Evolutionary conservation across 2,797 vertebrate genomes (phyloP).

Genomic region (Fratercula arctica): DNA sequence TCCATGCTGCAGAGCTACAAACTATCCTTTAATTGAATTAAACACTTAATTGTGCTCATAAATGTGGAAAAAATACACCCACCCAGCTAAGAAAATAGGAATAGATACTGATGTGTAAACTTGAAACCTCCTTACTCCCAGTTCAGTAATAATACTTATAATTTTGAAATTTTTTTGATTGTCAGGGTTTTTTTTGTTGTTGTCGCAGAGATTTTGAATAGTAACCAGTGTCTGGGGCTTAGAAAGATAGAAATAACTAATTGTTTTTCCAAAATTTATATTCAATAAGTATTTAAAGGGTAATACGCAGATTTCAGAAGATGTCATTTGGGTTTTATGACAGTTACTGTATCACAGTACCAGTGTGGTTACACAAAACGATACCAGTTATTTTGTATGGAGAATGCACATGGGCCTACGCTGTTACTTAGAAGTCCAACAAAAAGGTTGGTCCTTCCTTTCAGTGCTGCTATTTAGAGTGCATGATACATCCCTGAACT

Average conservation of each 20-base stretch:
- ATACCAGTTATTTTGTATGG: accelerated
- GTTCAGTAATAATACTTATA: not conserved
- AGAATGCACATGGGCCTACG: not conserved
- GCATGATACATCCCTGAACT: not conserved
- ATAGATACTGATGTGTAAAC: not conserved
- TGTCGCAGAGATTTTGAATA: not conserved
- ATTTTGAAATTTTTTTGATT: not conserved
- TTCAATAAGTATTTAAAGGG: not conserved
- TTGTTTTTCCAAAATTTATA: not conserved
- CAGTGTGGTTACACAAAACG: not conserved
- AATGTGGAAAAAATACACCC: conserved; percentile 4
- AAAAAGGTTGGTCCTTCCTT: not conserved
- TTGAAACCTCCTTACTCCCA: not conserved
- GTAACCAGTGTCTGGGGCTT: not conserved
- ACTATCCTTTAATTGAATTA: conserved; percentile 30
- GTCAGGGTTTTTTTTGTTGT: accelerated
- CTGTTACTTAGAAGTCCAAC: not conserved
- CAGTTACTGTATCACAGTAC: not conserved
- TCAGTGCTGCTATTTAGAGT: not conserved
- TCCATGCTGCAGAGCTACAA: not conserved
- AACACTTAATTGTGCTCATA: not conserved
- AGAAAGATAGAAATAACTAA: not conserved
- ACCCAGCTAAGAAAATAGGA: not conserved
- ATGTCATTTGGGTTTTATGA: not conserved
- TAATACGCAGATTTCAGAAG: not conserved